These are phyloP conservation scores for Ctenicera cuprea DNA, from an alignment of 2,888 invertebrate genomes.

Conservation along the genomic window DNA sequence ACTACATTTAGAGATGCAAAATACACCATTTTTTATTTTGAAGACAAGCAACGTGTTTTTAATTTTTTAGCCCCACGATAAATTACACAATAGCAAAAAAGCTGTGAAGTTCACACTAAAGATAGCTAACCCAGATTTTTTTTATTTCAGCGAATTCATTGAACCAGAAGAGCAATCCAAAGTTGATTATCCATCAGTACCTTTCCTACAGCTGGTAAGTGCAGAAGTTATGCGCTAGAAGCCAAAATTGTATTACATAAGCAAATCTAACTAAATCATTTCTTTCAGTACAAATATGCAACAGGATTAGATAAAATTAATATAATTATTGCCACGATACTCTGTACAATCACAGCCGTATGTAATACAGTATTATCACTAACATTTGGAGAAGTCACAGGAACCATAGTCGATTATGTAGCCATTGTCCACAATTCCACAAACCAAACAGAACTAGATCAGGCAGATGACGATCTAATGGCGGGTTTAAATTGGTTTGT, in stretches of 20 bases:
- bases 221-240: background rate
- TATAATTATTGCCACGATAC: slow-evolving; percentile 25
- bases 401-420: slow-evolving; percentile 75
- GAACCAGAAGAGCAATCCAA: slow-evolving; percentile 36
- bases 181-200: slow-evolving; percentile 53
- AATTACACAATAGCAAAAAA: no score
- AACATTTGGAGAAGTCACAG: slow-evolving; percentile 80
- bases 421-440: background rate
- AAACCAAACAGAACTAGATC: background rate
- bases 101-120: no score
- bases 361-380: slow-evolving; percentile 81
- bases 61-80: no score
- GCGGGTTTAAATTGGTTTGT: slow-evolving; percentile 72
- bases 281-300: slow-evolving; percentile 40
- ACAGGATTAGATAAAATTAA: slow-evolving; percentile 18
- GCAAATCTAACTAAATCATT: background rate
- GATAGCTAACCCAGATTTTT: background rate
- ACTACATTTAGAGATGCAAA: no score
- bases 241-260: no score
- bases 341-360: slow-evolving; percentile 74
- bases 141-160: background rate
- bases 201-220: slow-evolving; percentile 61
- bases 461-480: slow-evolving; percentile 22
- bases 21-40: no score
- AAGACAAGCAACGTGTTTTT: no score